Evolutionary conservation across 1,140 invertebrate species (phyloP).

Genomic region (Caligus rogercresseyi): DNA sequence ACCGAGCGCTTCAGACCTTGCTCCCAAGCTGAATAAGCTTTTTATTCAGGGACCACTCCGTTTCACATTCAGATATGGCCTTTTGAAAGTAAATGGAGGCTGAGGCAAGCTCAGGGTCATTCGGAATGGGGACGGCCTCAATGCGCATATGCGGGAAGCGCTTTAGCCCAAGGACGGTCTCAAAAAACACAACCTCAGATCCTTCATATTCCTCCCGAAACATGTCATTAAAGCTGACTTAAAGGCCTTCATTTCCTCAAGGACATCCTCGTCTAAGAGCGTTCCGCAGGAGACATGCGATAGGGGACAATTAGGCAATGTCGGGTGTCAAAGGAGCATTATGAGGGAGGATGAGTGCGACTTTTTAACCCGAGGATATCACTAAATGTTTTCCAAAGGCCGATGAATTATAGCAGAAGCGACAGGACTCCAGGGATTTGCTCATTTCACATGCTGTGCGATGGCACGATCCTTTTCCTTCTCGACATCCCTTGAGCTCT

Average conservation of each 20-base stretch:
- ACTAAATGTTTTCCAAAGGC: conserved; percentile 71
- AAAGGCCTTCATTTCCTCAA: conserved; percentile 63
- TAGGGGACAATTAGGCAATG: conserved; percentile 75
- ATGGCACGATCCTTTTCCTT: conserved; percentile 48
- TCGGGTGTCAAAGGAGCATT: conserved; percentile 56
- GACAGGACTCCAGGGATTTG: conserved; percentile 55
- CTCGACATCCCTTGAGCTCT: conserved; percentile 41
- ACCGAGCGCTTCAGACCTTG: conserved; percentile 52
- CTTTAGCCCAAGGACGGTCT: conserved; percentile 54
- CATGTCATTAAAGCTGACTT: conserved; percentile 56
- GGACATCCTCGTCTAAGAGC: conserved; percentile 77
- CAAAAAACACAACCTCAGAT: conserved; percentile 76
- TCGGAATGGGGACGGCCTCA: conserved; percentile 69
- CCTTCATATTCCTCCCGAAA: conserved; percentile 40
- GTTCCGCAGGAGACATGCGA: conserved; percentile 57
- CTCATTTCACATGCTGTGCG: conserved; percentile 46
- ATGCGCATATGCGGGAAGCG: conserved; percentile 64
- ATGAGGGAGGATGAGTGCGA: conserved; percentile 57
- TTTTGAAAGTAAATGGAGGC: conserved; percentile 95
- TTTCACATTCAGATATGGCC: conserved; percentile 80
- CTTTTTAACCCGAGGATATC: conserved; percentile 45
- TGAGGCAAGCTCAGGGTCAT: conserved; percentile 50
- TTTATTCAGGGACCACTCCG: conserved; percentile 84
- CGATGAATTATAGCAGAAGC: conserved; percentile 58
- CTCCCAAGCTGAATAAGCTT: conserved; percentile 68